Base-by-base conservation (phyloP, 2,797 vertebrate species). In the Lophotriccus pileatus region DNA sequence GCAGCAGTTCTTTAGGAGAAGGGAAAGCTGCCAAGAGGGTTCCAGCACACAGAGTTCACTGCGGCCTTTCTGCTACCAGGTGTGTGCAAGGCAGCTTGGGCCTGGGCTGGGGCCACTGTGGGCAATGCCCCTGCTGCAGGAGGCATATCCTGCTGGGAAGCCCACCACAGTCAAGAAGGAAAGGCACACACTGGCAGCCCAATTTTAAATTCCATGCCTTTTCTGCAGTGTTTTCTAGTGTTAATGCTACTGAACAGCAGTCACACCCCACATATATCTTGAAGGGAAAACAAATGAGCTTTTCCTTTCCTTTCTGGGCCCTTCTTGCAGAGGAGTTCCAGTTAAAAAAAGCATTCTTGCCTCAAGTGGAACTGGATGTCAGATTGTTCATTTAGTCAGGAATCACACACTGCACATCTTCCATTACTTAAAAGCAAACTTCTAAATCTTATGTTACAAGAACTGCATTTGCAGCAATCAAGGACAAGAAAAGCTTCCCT, bases 31-130 rank as follows among this genome's bases (percentile, higher is more conserved):
- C 39, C 28, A 8, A 37, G 52, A 10, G 36, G 18, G 8, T 60
- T 87, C 39, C 37, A n/a, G 60, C 18, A 53, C 41, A 25, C 17
- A 7, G 20, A 4, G 15, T 6, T 69, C 60, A n/a, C 37, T 1
- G 0, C 2, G 22, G 7, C 25, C 10, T n/a, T 66, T 22, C 37
- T 37, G 30, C 5, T 0, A 8, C 44, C 76, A 43, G 25, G 24
- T 4, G 13, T 28, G 37, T 34, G 46, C 21, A 15, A 34, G 39
- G 25, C 28, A 32, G 47, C 53, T 13, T 4, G 30, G 53, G 64
- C 30, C 56, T 1, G 3, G 19, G 30, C 58, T 64, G n/a, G 21
- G 25, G 39, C n/a, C n/a, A 8, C 1, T 10, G 32, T 7, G 13
- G 58, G 41, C 27, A 75, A 39, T 1, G 7, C 7, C 37, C 25